Evolutionary conservation across 1,140 invertebrate genomes (phyloP), one percentile per base, ranked within the genome.

Genomic region (Ptiloglossa arizonensis): DNA sequence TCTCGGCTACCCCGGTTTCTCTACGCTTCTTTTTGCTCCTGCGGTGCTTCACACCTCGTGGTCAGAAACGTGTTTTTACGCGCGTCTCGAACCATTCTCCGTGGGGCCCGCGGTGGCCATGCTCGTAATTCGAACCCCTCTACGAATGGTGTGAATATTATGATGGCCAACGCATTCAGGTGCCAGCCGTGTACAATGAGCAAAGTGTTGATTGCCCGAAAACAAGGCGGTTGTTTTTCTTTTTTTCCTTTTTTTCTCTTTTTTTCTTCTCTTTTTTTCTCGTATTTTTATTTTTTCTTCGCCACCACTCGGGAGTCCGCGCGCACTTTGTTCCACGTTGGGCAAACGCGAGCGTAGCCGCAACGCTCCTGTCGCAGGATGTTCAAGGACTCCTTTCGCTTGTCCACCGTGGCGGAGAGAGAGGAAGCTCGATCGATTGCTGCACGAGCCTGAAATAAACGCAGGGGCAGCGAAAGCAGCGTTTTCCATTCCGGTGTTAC

Each of bases 141-240:
- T 70, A 80, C 79, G 87, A 87, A 89, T 81, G 85, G 90, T 90
- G 87, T 91, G 91, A 91, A 92, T 91, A 92, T 91, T 92, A 89
- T 90, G 89, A 87, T 90, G 89, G 86, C 81, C 87, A n/a, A 79
- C 73, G 84, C 79, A 89, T 91, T 89, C 81, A 90, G 80, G 62
- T 90, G 89, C 80, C 88, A 92, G 66, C 24, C 44, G 46, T 11
- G 77, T 59, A 92, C 90, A 92, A 92, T 88, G 82, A 70, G 64
- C 79, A 57, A 90, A 91, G 90, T 92, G 90, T 91, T 92, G 90
- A 92, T 92, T 91, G 87, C 88, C 82, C 79, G 87, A 91, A 92
- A 92, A 92, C 86, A 91, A 90, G 69, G 83, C 71, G 82, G n/a
- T n/a, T n/a, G n/a, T n/a, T n/a, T n/a, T n/a, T n/a, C n/a, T n/a